Conservation (phyloP, 1,140 invertebrate genomes). For the Chironomus tepperi region DNA sequence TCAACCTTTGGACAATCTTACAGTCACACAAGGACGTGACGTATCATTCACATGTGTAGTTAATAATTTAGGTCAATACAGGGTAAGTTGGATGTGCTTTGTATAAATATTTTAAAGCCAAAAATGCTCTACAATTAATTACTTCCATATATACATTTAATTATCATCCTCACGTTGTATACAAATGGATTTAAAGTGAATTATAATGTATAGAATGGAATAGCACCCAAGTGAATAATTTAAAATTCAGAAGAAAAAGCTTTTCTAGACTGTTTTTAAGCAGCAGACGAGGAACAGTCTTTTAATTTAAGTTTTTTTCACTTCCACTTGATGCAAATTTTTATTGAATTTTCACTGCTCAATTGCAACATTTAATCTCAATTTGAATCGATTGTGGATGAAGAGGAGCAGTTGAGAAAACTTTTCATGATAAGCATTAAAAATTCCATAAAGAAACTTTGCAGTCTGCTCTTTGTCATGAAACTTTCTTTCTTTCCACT, state of each 20-base stretch:
- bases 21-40: slow-evolving; percentile 76
- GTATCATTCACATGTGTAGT: slow-evolving; percentile 82
- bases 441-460: neutral
- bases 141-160: neutral
- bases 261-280: too few species aligned
- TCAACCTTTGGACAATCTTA: slow-evolving; percentile 75
- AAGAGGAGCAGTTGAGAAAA: neutral
- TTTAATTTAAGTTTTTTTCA: neutral
- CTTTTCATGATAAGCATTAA: neutral
- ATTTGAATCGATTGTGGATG: neutral
- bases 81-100: slow-evolving; percentile 48
- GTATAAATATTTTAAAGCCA: neutral
- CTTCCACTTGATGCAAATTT: neutral
- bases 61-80: slow-evolving; percentile 73
- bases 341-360: neutral
- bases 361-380: neutral
- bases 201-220: neutral
- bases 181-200: neutral
- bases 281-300: neutral
- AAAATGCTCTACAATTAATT: slow-evolving; percentile 1
- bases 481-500: neutral
- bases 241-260: neutral
- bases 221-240: slow-evolving; percentile 14
- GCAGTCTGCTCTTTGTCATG: neutral
- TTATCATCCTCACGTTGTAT: neutral